Evolutionary conservation across 2,797 vertebrate species (phyloP), one percentile per base, ranked within the genome.

Genomic region (Mergus octosetaceus): DNA sequence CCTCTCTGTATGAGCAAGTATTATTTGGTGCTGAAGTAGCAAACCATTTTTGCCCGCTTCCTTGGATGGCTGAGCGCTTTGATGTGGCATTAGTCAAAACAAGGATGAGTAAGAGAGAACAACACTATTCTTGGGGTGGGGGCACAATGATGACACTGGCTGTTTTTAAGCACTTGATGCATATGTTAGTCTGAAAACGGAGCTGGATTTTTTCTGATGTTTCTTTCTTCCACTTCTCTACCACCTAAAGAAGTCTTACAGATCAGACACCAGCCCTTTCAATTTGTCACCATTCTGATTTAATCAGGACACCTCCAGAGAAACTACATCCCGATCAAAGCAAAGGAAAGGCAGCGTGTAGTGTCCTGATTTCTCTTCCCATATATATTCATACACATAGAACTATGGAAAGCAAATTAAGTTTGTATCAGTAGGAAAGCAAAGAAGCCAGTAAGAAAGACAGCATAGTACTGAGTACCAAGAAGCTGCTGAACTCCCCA

Each of bases 251-350:
- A 51, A 92, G 66, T 41, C 82, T 89, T 73, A 85, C 14, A 61
- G 58, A 87, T 70, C 69, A 91, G 72, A 87, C 45, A 75, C 16
- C 6, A 92, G 56, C 75, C 39, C 62, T 93, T 93, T 86, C 94
- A 92, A 74, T 89, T 85, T 83, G 69, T 84, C 68, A 30, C 36
- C 79, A 4, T 47, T 82, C 57, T 95, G 93, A 95, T 93, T 78
- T 95, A 97, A 97, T 92, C 88, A 61, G 94, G 94, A 51, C 94
- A 87, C 66, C 90, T 83, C 81, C 81, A 30, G 72, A 93, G 57
- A 76, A 95, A 47, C 87, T 79, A 7, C 81, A 73, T 38, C 66
- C 45, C 2, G 72, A 96, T 96, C 94, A 97, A 97, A 96, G 95
- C 61, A 24, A 64, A 82, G 41, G 25, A 2, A 39, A 80, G 57